Evolutionary conservation across 2,797 vertebrate species (phyloP).

Genomic region (Cyclopterus lumpus): DNA sequence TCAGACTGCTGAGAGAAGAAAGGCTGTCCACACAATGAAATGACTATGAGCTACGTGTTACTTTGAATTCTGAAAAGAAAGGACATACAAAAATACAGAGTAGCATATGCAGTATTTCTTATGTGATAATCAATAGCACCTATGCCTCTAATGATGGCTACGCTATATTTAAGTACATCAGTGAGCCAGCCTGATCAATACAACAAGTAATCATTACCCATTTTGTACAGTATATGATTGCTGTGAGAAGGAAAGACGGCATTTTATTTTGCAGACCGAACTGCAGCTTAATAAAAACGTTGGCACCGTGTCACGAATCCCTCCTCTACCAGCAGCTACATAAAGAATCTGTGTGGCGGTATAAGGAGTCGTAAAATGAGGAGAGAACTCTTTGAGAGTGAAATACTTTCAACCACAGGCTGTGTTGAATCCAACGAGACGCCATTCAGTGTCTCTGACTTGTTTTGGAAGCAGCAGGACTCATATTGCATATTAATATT

Average conservation of each 20-base stretch:
- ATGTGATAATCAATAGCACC: neutral
- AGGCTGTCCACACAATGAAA: neutral
- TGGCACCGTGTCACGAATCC: neutral
- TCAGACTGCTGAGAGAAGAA: slow-evolving; percentile 10
- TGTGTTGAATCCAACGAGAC: slow-evolving; percentile 40
- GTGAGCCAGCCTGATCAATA: neutral
- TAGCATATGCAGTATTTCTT: neutral
- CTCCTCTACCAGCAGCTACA: neutral
- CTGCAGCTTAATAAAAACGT: neutral
- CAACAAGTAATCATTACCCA: neutral
- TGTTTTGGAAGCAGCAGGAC: too few species aligned
- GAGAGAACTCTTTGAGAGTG: slow-evolving; percentile 29
- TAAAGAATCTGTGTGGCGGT: neutral
- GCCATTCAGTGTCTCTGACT: slow-evolving; percentile 40
- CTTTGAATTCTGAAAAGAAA: neutral
- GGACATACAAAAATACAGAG: neutral
- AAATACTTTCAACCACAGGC: slow-evolving; percentile 26
- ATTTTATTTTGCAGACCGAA: neutral
- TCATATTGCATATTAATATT: neutral
- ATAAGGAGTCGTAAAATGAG: slow-evolving; percentile 8
- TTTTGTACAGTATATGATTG: neutral
- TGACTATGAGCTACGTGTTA: neutral
- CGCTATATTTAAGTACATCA: neutral
- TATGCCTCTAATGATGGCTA: neutral
- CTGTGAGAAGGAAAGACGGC: neutral